A percentile compares a stretch with the other conserved stretches of the same genome.
phyloP scores from a whole-genome alignment of 2,113 vertebrate genomes.

The Gymnorhina tibicen region DNA sequence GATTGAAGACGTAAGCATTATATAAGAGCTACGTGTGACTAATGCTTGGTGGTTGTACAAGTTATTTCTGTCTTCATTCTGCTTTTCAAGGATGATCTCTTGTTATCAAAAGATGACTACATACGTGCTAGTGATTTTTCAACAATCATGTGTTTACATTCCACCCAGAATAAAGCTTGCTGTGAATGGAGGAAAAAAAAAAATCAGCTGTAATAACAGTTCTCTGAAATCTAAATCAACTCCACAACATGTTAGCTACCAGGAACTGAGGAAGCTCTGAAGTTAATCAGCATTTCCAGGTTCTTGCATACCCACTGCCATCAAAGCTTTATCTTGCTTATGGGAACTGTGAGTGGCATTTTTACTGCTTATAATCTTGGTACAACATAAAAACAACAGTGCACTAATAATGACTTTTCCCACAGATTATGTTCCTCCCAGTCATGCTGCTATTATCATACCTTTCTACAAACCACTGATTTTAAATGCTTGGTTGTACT shows the following conservation, averaged over 20 bases:
- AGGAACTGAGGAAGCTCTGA: not conserved
- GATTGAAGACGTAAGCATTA: conserved; percentile 40
- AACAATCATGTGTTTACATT: conserved; percentile 1
- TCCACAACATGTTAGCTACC: not conserved
- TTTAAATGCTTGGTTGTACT: not conserved
- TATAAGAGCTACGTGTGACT: conserved; percentile 50
- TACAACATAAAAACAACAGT: not conserved
- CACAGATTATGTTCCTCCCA: not conserved
- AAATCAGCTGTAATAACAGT: not conserved
- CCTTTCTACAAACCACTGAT: not conserved
- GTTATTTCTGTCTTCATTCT: conserved; percentile 61
- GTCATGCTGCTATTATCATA: not conserved
- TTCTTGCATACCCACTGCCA: not conserved
- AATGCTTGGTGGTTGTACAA: conserved; percentile 32
- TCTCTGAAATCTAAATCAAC: conserved; percentile 2
- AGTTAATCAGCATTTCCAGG: not conserved
- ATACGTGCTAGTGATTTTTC: not conserved
- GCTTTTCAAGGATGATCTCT: conserved; percentile 21
- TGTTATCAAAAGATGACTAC: conserved; percentile 22
- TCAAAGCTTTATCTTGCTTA: not conserved
- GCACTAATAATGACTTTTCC: not conserved
- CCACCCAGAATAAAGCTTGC: not conserved
- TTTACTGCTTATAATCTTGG: not conserved
- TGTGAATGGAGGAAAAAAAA: not conserved
- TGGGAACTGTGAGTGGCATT: not conserved